A percentile compares a stretch with the other conserved stretches of the same genome.
phyloP scores from a whole-genome alignment of 2,113 vertebrate genomes.

The Lasiurus borealis region DNA sequence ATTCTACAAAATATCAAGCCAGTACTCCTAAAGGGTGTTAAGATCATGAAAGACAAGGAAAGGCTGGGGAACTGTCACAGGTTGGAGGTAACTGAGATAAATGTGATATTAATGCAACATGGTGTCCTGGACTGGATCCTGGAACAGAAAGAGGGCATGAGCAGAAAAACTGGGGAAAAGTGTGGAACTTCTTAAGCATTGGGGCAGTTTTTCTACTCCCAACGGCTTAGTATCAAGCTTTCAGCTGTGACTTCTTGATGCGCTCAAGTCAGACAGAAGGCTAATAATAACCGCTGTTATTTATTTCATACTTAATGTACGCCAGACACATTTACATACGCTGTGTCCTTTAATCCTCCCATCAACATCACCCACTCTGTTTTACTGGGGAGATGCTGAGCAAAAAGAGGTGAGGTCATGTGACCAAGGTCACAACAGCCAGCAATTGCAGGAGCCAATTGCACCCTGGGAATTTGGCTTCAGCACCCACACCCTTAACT shows the following conservation, averaged over 20 bases:
- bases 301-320: neutral
- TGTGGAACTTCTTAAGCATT: neutral
- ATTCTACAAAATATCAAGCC: neutral
- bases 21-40: neutral
- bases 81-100: neutral
- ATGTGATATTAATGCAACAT: neutral
- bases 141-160: neutral
- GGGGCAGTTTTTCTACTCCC: neutral
- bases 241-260: neutral
- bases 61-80: neutral
- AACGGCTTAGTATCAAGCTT: neutral
- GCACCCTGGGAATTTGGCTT: conserved; percentile 1
- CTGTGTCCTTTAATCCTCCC: neutral
- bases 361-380: neutral
- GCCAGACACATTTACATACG: neutral
- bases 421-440: neutral
- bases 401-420: neutral
- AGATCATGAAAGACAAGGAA: neutral
- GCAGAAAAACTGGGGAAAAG: neutral
- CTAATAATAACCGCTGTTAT: too few relatives aligned
- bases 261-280: neutral
- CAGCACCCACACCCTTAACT: neutral
- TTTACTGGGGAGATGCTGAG: neutral
- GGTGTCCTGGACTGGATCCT: neutral
- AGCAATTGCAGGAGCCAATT: neutral